Base-by-base conservation (phyloP, 2,797 vertebrate genomes). In the Hemibagrus guttatus region DNA sequence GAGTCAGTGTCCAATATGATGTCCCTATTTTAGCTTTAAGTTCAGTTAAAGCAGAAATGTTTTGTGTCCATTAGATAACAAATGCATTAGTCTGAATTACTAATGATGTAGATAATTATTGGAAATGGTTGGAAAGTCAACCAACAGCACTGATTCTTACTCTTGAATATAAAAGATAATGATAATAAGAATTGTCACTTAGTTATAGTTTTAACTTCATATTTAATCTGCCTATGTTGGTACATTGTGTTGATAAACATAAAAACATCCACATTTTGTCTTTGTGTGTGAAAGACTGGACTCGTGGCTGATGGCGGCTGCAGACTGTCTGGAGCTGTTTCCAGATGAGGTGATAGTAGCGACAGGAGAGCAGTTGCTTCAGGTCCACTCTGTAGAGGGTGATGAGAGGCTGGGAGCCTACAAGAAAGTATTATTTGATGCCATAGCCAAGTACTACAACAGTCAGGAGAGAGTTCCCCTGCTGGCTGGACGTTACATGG, bases 251-350 rank as follows among this genome's bases (percentile, higher is more conserved):
- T 63, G 23, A 19, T 56, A 56, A 19, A 52, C 13, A 21, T 23
- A 72, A 72, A 52, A 46, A 52, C 19, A 61, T 42, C 58, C 56
- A 26, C 19, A 49, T 35, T 39, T 1, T 72, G n/a, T 83, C 8
- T 71, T 63, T 75, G 35, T 52, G 56, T 54, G 63, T 52, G 28
- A 6, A 79, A 98, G 97, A 76, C 86, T 95, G 91, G 96, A 97
- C 87, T 90, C 85, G 6, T 98, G 96, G 97, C 92, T 98, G 83
- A 91, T 85, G 28, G 94, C 95, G 68, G 96, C 97, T 6, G 90
- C 94, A 75, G 96, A 97, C 90, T 97, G 97, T 89, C 93, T 98
- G 90, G 97, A 97, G 89, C 95, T 96, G 91, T 97, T 97, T 90
- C 96, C 97, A 2, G 96, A 97, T 92, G 94, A 97, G 71, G 92